These are phyloP conservation scores for Alectoris magna DNA, from an alignment of 2,797 vertebrate genomes.

Conservation along the genomic window DNA sequence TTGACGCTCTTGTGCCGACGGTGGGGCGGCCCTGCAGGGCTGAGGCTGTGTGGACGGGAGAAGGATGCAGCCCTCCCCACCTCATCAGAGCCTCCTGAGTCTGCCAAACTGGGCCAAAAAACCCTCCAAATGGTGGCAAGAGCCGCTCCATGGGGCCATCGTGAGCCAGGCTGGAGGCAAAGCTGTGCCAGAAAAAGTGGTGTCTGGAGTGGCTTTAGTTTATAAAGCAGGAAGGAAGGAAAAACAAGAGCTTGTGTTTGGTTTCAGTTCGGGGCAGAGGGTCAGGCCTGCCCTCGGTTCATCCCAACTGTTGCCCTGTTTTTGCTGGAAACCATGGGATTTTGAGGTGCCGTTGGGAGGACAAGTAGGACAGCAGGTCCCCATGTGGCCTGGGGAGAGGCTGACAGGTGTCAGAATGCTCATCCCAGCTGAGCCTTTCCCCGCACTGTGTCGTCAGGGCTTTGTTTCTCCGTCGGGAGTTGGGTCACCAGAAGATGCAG, in stretches of 20 bases:
- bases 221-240: background rate
- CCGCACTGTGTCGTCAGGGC: background rate
- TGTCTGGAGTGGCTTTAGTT: background rate
- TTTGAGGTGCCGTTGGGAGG: background rate
- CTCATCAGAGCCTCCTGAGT: background rate
- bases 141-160: background rate
- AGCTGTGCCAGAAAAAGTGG: background rate
- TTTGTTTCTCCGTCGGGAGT: background rate
- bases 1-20: background rate
- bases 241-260: background rate
- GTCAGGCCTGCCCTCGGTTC: background rate
- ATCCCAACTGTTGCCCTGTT: background rate
- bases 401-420: background rate
- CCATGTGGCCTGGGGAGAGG: background rate
- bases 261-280: background rate
- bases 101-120: background rate
- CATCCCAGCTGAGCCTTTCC: background rate
- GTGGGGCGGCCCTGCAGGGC: background rate
- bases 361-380: background rate
- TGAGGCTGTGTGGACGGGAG: background rate
- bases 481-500: background rate
- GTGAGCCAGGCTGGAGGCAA: background rate
- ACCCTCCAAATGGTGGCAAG: rapidly evolving
- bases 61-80: background rate
- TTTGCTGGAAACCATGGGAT: background rate